Conservation (phyloP, 1,140 invertebrate species). For the Solen grandis region DNA sequence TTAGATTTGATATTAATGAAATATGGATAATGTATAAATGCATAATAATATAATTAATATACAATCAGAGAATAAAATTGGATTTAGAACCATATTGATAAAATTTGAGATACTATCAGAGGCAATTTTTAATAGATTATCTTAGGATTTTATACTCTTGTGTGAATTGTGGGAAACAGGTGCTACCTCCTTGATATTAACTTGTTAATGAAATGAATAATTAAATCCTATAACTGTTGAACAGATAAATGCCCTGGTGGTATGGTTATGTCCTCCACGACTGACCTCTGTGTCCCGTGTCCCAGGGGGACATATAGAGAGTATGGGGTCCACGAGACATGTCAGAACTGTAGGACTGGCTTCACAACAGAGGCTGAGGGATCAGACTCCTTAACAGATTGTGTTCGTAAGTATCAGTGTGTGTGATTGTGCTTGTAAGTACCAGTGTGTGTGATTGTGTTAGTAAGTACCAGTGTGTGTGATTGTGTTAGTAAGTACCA, state of each 20-base stretch:
- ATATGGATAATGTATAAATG: neutral
- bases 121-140: neutral
- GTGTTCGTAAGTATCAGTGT: conserved; percentile 26
- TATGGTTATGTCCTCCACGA: neutral
- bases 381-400: neutral
- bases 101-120: neutral
- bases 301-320: conserved; percentile 10
- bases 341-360: neutral
- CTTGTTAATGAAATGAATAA: too few relatives aligned
- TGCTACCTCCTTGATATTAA: too few relatives aligned
- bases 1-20: neutral
- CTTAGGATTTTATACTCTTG: neutral
- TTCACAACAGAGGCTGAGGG: conserved; percentile 1
- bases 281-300: neutral
- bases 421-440: too few relatives aligned
- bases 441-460: too few relatives aligned
- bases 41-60: too few relatives aligned
- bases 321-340: neutral
- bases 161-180: too few relatives aligned
- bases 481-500: too few relatives aligned
- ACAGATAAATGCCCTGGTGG: conserved; percentile 19
- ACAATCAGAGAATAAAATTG: too few relatives aligned
- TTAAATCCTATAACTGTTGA: too few relatives aligned
- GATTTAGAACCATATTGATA: too few relatives aligned
- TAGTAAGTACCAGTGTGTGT: too few relatives aligned